Conservation (phyloP, 2,113 vertebrate species). For the Kryptolebias marmoratus region DNA sequence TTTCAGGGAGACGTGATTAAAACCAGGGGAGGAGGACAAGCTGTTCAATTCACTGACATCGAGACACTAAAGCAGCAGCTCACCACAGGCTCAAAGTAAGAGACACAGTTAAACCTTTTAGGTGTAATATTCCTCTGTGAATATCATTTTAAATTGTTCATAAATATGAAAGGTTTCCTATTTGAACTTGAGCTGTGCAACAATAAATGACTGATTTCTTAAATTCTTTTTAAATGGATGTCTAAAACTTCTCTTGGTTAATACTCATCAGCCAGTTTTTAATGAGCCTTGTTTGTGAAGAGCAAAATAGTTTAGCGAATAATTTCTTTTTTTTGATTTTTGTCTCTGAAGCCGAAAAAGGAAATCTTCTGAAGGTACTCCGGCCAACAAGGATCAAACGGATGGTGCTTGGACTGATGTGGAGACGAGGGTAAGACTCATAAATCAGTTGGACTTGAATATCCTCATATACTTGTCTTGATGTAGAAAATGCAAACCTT, state of each 20-base stretch:
- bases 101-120: background rate
- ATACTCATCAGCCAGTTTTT: no score
- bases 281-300: background rate
- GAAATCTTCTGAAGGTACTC: slow-evolving; percentile 80
- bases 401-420: slow-evolving; percentile 91
- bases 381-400: slow-evolving; percentile 53
- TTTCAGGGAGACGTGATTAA: slow-evolving; percentile 93
- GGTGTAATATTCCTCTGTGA: background rate
- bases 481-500: no score
- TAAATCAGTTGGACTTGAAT: background rate
- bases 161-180: background rate
- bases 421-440: slow-evolving; percentile 87
- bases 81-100: slow-evolving; percentile 78
- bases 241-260: no score
- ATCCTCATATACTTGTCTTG: no score
- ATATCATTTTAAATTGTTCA: background rate
- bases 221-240: no score
- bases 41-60: slow-evolving; percentile 95
- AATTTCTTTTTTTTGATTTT: background rate
- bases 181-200: no score
- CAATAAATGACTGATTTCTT: no score
- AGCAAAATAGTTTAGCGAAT: background rate
- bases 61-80: slow-evolving; percentile 92
- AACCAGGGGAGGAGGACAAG: slow-evolving; percentile 92
- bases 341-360: slow-evolving; percentile 84